Evolutionary conservation across 2,888 invertebrate species (phyloP), one percentile per base, ranked within the genome.

Genomic region (Andrena chrysosceles): DNA sequence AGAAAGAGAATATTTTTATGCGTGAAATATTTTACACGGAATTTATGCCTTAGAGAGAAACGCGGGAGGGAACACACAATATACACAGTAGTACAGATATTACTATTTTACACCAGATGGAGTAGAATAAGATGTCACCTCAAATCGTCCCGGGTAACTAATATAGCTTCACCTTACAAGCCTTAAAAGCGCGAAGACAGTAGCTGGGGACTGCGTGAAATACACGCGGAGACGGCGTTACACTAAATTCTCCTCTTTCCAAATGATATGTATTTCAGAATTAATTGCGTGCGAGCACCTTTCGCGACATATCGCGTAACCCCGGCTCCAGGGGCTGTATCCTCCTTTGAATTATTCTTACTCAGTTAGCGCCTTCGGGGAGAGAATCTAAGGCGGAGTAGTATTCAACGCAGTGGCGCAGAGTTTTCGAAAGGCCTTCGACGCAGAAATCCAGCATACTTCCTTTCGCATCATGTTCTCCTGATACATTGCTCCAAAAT

Each of bases 91-190:
- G 64, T 69, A 71, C 66, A 67, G 83, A 74, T 83, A 73, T 83
- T 69, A 74, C 78, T 78, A 77, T 83, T 83, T 83, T 70, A 73
- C 62, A 52, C 20, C 49, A 70, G 66, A 66, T 42, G 59, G 26
- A 83, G 77, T 83, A 73, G 73, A 70, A 83, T 83, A 83, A 83
- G 77, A 70, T 70, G 83, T 77, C 83, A 67, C 49, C 67, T 66
- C 52, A 48, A 83, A 83, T 83, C 70, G 77, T 83, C 72, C 70
- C 60, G 54, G 56, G 54, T 83, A 70, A 78, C 73, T 83, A 70
- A 84, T 79, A 79, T 75, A 71, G 75, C 75, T 84, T 71, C 62
- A 49, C 71, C 71, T 84, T 78, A 79, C 84, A 79, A 83, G 69
- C 71, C 56, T 70, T 83, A 83, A 77, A 83, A 77, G 68, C 70